These are phyloP conservation scores for Spilosoma lubricipeda DNA, from an alignment of 2,888 invertebrate genomes.

Conservation along the genomic window DNA sequence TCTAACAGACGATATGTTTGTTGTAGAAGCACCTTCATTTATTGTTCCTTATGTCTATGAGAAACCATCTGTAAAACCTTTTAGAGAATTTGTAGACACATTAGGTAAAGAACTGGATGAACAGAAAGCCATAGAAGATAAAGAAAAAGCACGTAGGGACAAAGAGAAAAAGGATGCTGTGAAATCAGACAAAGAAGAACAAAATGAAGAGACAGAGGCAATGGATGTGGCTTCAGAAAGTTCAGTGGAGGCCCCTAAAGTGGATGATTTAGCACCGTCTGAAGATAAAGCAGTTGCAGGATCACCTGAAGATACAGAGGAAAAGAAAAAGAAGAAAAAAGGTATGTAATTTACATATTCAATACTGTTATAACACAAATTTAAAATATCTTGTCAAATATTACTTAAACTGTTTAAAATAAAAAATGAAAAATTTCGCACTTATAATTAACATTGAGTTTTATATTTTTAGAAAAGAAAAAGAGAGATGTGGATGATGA, in stretches of 20 bases:
- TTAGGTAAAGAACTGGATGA: conserved; percentile 88
- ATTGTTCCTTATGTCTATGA: conserved; percentile 97
- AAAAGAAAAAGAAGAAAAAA: conserved; percentile 65
- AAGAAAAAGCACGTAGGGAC: conserved; percentile 69
- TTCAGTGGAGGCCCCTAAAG: conserved; percentile 10
- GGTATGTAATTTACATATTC: conserved; percentile 48
- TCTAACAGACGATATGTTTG: conserved; percentile 96
- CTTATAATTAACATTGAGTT: background rate
- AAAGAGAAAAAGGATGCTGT: conserved; percentile 70
- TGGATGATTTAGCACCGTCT: background rate
- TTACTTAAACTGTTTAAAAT: no score
- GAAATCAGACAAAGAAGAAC: conserved; percentile 63
- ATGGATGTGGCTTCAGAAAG: conserved; percentile 46
- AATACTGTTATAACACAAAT: background rate
- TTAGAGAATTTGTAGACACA: conserved; percentile 90
- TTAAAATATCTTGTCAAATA: background rate
- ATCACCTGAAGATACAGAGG: conserved; percentile 61
- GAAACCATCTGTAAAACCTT: conserved; percentile 92
- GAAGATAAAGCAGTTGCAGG: conserved; percentile 48
- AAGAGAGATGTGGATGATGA: conserved; percentile 83
- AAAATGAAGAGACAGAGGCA: conserved; percentile 63
- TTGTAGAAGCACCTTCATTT: conserved; percentile 96
- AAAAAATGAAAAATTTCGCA: no score
- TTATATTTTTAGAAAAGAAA: conserved; percentile 58
- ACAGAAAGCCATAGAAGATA: conserved; percentile 85